phyloP scores from a whole-genome alignment of 2,888 invertebrate genomes.

The Stenolophus ochropezus region DNA sequence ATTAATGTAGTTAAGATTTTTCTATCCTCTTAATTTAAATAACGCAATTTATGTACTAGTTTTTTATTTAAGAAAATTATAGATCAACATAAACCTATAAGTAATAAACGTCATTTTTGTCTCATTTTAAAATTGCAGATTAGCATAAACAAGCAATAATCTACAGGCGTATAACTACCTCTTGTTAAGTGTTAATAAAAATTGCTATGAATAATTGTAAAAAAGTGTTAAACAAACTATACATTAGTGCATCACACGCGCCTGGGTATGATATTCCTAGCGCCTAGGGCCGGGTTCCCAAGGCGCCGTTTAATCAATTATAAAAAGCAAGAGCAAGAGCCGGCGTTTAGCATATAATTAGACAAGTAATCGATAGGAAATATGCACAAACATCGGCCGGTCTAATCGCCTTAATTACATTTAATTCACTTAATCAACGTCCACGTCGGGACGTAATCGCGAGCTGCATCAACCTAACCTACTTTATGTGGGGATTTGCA shows the following conservation, averaged over 20 bases:
- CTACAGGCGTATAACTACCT: neutral
- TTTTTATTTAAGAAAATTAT: no score
- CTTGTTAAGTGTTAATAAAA: neutral
- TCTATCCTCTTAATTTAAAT: no score
- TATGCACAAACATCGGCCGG: constrained; percentile 48
- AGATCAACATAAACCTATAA: no score
- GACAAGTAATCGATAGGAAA: constrained; percentile 56
- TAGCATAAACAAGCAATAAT: neutral
- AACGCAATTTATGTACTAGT: no score
- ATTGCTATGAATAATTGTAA: neutral
- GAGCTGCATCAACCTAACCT: constrained; percentile 51
- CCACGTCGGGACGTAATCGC: constrained; percentile 44
- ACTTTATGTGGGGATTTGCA: constrained; percentile 38
- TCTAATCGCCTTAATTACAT: constrained; percentile 53
- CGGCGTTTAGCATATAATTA: constrained; percentile 54
- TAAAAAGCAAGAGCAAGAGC: constrained; percentile 13
- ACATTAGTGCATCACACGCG: neutral
- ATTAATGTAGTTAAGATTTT: no score
- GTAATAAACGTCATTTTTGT: no score
- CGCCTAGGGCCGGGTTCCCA: constrained; percentile 21
- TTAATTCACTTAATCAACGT: constrained; percentile 58
- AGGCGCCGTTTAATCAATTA: constrained; percentile 37
- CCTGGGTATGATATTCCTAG: no score
- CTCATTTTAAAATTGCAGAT: no score
- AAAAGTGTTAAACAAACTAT: neutral